These are phyloP conservation scores for Cataglyphis hispanica DNA, from an alignment of 1,140 invertebrate genomes.

Conservation along the genomic window DNA sequence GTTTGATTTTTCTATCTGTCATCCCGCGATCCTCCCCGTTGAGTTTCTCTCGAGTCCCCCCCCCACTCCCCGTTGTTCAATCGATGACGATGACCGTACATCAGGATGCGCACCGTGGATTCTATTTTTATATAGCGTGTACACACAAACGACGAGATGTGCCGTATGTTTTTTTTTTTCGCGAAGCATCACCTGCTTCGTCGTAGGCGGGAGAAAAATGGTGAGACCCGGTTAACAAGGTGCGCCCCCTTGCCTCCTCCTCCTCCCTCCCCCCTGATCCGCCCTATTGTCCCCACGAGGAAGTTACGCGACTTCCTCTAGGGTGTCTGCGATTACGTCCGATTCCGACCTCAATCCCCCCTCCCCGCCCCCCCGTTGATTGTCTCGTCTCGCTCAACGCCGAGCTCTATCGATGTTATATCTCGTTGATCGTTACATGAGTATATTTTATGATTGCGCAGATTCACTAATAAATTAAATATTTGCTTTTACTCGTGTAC, in stretches of 20 bases:
- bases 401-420: slow-evolving; percentile 66
- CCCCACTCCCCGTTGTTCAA: not conserved
- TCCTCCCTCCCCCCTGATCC: too few species aligned
- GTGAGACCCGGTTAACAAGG: slow-evolving; percentile 43
- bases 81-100: slow-evolving; percentile 9
- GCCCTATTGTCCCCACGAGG: not conserved
- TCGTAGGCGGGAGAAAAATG: slow-evolving; percentile 5
- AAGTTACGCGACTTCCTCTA: slow-evolving; percentile 52
- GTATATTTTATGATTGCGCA: slow-evolving; percentile 83
- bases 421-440: slow-evolving; percentile 79
- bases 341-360: too few species aligned
- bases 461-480: slow-evolving; percentile 79
- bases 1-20: slow-evolving; percentile 31
- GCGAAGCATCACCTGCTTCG: not conserved
- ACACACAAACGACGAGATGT: slow-evolving; percentile 58
- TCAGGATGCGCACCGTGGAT: slow-evolving; percentile 38
- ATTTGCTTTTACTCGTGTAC: slow-evolving; percentile 78
- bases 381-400: slow-evolving; percentile 52
- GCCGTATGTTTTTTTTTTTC: not conserved
- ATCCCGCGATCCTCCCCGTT: not conserved
- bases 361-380: slow-evolving; percentile 43
- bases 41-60: not conserved
- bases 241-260: not conserved
- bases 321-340: slow-evolving; percentile 62
- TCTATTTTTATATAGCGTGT: slow-evolving; percentile 68